Evolutionary conservation across 2,888 invertebrate species (phyloP), one percentile per base, ranked within the genome.

Genomic region (Drosophila mettleri): DNA sequence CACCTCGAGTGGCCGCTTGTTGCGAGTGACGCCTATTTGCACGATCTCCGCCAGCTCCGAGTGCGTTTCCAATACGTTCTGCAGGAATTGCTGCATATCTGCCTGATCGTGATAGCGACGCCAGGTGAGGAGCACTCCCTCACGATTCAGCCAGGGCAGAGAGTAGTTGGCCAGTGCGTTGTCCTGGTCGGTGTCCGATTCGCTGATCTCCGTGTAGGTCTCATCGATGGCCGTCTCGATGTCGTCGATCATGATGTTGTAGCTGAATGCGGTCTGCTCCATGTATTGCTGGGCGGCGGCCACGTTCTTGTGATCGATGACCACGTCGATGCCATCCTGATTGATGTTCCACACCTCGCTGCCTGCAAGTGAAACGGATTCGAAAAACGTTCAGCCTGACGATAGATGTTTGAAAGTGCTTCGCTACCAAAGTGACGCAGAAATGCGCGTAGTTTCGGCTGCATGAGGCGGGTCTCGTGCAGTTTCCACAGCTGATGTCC

Each of bases 401-500:
- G 12, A 12, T 31, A 20, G 34, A 3, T 3, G n/a, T 9, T 5
- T 14, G 2, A 3, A 31, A 8, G 16, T 5, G 33, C 4, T 34
- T 12, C 4, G 16, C 27, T 82, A 90, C 90, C 90, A 69, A 87
- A 90, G 33, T 59, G 52, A 8, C 67, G 71, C 69, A 87, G 82
- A 53, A 90, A 88, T 12, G 54, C 46, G 16, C 75, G 74, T 9
- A 90, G 58, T 20, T 57, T 20, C 16, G 58, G 60, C 59, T 78
- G 74, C 0, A 16, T 51, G 14, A 90, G 61, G 22, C 90, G 69
- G 7, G 85, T 90, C 65, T 89, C 91, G 52, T 91, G 91, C 24
- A 96, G 93, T 89, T 95, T 94, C 95, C 96, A 96, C 52, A 97
- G 90, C 92, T 97, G 96, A 45, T 95, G 94, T 5, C 96, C 96